A percentile compares a stretch with the other conserved stretches of the same genome.
Conservation (phyloP, 1,140 invertebrate genomes). For the Papilio aristodemus region DNA sequence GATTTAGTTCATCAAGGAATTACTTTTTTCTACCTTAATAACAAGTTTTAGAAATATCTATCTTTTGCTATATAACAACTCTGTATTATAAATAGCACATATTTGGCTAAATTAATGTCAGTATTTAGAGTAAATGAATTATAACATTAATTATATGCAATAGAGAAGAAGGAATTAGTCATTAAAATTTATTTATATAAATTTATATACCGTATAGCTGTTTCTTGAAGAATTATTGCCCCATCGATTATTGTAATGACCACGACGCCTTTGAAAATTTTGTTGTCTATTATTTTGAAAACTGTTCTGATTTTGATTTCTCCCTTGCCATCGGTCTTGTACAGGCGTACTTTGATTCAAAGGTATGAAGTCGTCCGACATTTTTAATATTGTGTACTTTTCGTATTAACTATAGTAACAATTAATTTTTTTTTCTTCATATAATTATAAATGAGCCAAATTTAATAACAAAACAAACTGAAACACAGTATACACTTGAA, state of each 20-base stretch:
- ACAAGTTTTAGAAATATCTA: too few species aligned
- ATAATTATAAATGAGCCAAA: too few species aligned
- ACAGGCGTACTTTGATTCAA: constrained; percentile 70
- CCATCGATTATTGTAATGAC: constrained; percentile 50
- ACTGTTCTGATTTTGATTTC: constrained; percentile 46
- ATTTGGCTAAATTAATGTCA: too few species aligned
- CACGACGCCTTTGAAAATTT: constrained; percentile 43
- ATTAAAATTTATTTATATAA: constrained; percentile 1
- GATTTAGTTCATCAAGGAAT: too few species aligned
- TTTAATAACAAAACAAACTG: too few species aligned
- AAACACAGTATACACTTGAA: too few species aligned
- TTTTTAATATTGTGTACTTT: constrained; percentile 35
- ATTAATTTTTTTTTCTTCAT: too few species aligned
- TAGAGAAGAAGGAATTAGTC: neutral
- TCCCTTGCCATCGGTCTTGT: constrained; percentile 54
- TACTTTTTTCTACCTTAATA: too few species aligned
- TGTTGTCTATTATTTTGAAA: constrained; percentile 52
- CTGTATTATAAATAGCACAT: too few species aligned
- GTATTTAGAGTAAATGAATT: too few species aligned
- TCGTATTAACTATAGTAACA: neutral
- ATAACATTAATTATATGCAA: neutral
- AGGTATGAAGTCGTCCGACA: constrained; percentile 72
- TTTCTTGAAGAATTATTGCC: constrained; percentile 56
- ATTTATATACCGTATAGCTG: constrained; percentile 54
- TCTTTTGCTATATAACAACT: too few species aligned